These are phyloP conservation scores for Drosophila kanapiae DNA, from an alignment of 1,140 invertebrate species.

Conservation along the genomic window DNA sequence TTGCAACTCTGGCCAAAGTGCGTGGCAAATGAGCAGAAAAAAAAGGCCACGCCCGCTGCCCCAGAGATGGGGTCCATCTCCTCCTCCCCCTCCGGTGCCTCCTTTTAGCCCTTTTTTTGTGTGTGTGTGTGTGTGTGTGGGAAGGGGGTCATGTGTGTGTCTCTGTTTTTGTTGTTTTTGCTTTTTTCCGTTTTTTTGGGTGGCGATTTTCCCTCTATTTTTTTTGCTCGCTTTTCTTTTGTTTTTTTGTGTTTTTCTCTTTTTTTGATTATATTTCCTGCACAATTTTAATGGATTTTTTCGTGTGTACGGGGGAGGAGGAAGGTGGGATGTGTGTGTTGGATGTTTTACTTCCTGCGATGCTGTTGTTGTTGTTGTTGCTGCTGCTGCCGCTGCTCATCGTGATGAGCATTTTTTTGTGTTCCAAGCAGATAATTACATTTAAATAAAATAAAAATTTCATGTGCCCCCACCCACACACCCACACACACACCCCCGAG, in stretches of 20 bases:
- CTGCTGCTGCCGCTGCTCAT: constrained; percentile 54
- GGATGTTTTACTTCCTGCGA: constrained; percentile 63
- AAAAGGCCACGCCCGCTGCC: constrained; percentile 74
- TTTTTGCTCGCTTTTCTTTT: constrained; percentile 30
- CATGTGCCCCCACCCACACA: constrained; percentile 54
- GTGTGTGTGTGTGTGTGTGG: constrained; percentile 13
- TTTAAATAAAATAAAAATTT: constrained; percentile 85
- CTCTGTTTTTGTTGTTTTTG: constrained; percentile 15
- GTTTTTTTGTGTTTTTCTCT: constrained; percentile 19
- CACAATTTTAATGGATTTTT: constrained; percentile 83
- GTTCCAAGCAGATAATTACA: constrained; percentile 84
- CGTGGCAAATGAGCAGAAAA: constrained; percentile 76
- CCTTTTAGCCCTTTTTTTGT: constrained; percentile 16
- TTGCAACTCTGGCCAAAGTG: constrained; percentile 67
- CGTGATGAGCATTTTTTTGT: constrained; percentile 82
- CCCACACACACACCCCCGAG: not conserved
- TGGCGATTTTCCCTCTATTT: constrained; percentile 40
- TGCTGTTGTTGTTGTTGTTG: constrained; percentile 23
- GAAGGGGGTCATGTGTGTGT: constrained; percentile 39
- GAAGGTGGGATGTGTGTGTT: not conserved
- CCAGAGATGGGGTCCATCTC: too few relatives aligned
- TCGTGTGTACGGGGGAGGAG: constrained; percentile 12
- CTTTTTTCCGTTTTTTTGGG: constrained; percentile 1
- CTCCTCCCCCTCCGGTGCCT: not conserved
- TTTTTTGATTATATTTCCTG: constrained; percentile 74